Percentiles rank a stretch among this genome's conserved stretches.
Evolutionary conservation across 2,797 vertebrate species (phyloP).

Genomic region (Amniataba percoides): DNA sequence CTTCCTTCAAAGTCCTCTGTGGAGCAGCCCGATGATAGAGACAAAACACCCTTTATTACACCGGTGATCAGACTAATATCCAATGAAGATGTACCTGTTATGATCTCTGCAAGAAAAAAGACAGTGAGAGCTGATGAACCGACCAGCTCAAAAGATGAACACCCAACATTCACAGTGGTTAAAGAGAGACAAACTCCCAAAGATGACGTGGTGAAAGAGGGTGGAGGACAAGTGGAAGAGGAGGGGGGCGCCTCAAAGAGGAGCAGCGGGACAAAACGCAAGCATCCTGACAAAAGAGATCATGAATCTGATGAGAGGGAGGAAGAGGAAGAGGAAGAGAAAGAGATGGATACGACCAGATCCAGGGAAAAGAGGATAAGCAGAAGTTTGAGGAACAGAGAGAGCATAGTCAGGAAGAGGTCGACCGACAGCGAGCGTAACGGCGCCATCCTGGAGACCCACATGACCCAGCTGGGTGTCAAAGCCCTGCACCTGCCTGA

Average conservation of each 20-base stretch:
- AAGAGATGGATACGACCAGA: not conserved
- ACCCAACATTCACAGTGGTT: slow-evolving; percentile 32
- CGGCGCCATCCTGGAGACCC: not conserved
- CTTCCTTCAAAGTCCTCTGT: slow-evolving; percentile 20
- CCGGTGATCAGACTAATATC: slow-evolving; percentile 78
- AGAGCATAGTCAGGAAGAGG: not conserved
- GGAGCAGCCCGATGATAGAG: not conserved
- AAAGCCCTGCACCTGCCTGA: slow-evolving; percentile 36
- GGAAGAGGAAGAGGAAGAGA: slow-evolving; percentile 23
- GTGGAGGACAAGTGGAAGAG: not conserved
- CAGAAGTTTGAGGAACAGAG: not conserved
- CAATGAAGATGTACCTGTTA: slow-evolving; percentile 61
- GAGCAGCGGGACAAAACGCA: slow-evolving; percentile 55
- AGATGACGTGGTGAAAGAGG: not conserved
- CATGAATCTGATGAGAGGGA: slow-evolving; percentile 28
- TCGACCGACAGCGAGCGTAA: not conserved
- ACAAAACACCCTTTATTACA: slow-evolving; percentile 19
- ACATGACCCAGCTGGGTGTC: slow-evolving; percentile 20
- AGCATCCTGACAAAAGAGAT: slow-evolving; percentile 27
- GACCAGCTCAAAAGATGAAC: slow-evolving; percentile 14
- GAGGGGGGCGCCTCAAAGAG: not conserved
- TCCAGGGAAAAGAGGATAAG: slow-evolving; percentile 8
- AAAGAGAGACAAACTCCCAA: slow-evolving; percentile 34
- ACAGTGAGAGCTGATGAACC: not conserved
- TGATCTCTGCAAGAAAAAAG: slow-evolving; percentile 45